These are phyloP conservation scores for Phoenoteleia sp. DNA, from an alignment of 2,888 invertebrate genomes.

Conservation along the genomic window DNA sequence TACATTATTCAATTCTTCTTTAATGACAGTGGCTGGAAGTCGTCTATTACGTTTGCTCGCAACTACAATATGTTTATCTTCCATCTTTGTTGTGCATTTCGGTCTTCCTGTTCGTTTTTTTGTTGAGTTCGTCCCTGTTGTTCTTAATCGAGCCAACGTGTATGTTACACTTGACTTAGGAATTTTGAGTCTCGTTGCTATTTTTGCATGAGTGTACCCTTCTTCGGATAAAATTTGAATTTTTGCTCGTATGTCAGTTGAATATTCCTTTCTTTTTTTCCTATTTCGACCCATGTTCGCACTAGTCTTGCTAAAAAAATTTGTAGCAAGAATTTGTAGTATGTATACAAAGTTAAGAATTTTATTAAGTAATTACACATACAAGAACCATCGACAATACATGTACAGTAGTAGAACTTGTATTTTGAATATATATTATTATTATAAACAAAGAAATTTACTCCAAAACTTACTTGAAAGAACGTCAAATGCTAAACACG, in stretches of 20 bases:
- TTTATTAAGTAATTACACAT: not conserved
- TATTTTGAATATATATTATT: not conserved
- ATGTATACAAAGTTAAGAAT: not conserved
- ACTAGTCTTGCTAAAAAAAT: too few relatives aligned
- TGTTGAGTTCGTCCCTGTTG: slow-evolving; percentile 10
- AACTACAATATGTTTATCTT: not conserved
- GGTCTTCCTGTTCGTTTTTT: slow-evolving; percentile 17
- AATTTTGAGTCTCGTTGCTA: slow-evolving; percentile 27
- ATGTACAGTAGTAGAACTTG: not conserved
- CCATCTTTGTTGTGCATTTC: not conserved
- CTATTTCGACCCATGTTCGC: too few relatives aligned
- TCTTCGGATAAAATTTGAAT: too few relatives aligned
- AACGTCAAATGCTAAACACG: not conserved
- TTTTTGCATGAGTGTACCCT: slow-evolving; percentile 17
- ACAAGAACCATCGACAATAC: not conserved
- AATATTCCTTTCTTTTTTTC: too few relatives aligned
- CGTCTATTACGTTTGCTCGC: not conserved
- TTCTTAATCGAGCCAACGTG: slow-evolving; percentile 8
- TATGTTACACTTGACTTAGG: slow-evolving; percentile 6
- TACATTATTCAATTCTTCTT: slow-evolving; percentile 23
- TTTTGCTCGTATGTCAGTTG: too few relatives aligned
- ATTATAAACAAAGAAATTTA: slow-evolving; percentile 8
- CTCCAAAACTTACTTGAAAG: not conserved
- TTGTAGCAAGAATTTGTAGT: not conserved
- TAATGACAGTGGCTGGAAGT: not conserved